phyloP scores from a whole-genome alignment of 2,888 invertebrate genomes.

The Ennomos fuscantarius region DNA sequence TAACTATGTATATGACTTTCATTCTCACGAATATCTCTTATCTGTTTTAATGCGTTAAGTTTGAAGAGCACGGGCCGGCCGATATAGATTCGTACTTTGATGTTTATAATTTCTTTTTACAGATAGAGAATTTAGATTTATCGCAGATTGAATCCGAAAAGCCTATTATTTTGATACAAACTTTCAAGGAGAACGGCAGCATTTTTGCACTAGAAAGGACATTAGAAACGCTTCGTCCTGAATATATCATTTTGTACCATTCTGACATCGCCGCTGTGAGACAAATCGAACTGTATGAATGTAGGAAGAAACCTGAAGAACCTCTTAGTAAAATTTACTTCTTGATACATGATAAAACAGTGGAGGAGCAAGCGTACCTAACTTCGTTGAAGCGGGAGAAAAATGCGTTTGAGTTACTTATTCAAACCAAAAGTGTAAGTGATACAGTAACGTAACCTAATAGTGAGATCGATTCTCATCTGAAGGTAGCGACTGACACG shows the following conservation, averaged over 20 bases:
- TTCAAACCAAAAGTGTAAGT: slow-evolving; percentile 95
- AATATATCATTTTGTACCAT: slow-evolving; percentile 95
- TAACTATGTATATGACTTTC: too few species aligned
- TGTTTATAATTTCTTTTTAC: slow-evolving; percentile 42
- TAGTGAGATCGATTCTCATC: too few species aligned
- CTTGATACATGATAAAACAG: slow-evolving; percentile 95
- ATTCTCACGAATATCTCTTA: too few species aligned
- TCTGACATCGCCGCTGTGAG: slow-evolving; percentile 94
- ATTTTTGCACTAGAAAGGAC: slow-evolving; percentile 89
- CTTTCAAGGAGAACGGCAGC: slow-evolving; percentile 90
- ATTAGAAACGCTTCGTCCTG: slow-evolving; percentile 89
- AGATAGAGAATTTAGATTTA: slow-evolving; percentile 89
- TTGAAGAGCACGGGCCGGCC: too few species aligned
- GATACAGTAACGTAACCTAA: slow-evolving; percentile 29
- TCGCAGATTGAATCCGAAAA: slow-evolving; percentile 86
- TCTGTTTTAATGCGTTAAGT: background rate
- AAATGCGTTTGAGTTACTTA: slow-evolving; percentile 96
- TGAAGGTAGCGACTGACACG: too few species aligned
- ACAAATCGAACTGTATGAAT: slow-evolving; percentile 94
- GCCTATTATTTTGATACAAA: slow-evolving; percentile 90
- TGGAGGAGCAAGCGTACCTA: slow-evolving; percentile 98
- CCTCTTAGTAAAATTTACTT: slow-evolving; percentile 92
- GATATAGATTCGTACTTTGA: background rate
- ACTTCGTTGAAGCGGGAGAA: slow-evolving; percentile 96
- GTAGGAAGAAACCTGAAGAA: slow-evolving; percentile 77